phyloP scores from a whole-genome alignment of 2,888 invertebrate genomes.

The Spodoptera exigua region DNA sequence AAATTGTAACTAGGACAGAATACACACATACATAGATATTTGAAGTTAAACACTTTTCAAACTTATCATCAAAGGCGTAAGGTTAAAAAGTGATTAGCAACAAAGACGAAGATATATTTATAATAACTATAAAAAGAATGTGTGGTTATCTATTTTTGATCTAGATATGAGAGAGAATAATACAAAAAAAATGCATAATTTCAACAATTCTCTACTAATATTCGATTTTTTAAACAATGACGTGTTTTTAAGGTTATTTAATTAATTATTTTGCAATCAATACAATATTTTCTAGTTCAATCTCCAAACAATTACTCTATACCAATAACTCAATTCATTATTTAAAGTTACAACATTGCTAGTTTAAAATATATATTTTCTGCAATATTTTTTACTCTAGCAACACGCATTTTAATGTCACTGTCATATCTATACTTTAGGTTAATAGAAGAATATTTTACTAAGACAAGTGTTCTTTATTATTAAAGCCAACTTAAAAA shows the following conservation, averaged over 20 bases:
- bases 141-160: conserved; percentile 17
- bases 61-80: too few species aligned
- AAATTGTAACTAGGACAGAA: conserved; percentile 42
- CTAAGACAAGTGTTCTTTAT: conserved; percentile 22
- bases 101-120: conserved; percentile 8
- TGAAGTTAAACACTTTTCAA: too few species aligned
- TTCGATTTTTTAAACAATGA: background rate
- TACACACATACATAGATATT: conserved; percentile 23
- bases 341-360: conserved; percentile 13
- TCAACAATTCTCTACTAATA: background rate
- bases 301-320: too few species aligned
- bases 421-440: background rate
- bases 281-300: too few species aligned
- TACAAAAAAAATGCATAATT: conserved; percentile 13
- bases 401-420: background rate
- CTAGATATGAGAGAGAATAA: conserved; percentile 13
- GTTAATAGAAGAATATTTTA: conserved; percentile 13
- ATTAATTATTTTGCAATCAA: too few species aligned
- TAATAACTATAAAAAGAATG: conserved; percentile 22
- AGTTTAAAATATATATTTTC: conserved; percentile 28
- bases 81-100: too few species aligned
- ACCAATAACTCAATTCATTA: conserved; percentile 11
- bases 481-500: conserved; percentile 10
- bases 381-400: conserved; percentile 23
- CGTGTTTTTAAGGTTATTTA: too few species aligned